Evolutionary conservation across 2,888 invertebrate genomes (phyloP), one percentile per base, ranked within the genome.

Genomic region (Mylabris sibirica): DNA sequence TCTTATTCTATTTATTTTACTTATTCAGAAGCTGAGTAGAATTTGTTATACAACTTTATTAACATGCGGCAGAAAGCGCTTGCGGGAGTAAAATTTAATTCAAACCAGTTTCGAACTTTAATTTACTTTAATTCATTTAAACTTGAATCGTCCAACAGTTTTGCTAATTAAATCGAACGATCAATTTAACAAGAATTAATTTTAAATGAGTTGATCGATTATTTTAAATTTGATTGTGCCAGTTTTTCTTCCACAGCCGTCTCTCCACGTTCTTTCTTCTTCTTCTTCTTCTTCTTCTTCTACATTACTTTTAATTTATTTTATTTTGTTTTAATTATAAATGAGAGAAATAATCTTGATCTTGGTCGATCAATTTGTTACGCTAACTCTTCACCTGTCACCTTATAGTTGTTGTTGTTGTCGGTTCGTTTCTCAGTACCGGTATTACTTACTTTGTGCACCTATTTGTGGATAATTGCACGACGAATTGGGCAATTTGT

Each of bases 11-110:
- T 57, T 24, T 57, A 57, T 57, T 57, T 57, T 57, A 57, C 24
- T 57, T 11, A 57, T 57, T 57, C 57, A 57, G 57, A 57, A 57
- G 57, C 57, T 57, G 57, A 57, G 57, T 57, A 57, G 17, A 57
- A 22, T 49, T 49, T 49, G 49, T 57, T 57, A 24, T 35, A 61
- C 61, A 61, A 34, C 61, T 60, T 60, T 60, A 60, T 60, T 38
- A 22, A 35, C 60, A 35, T 34, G 60, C 30, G 60, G 60, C 30
- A 38, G 35, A 26, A 35, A 61, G 20, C 38, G 61, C 61, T 61
- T 61, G 61, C 61, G 35, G 61, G 61, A 61, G 41, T 61, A 38
- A 38, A 61, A 61, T 61, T 61, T 38, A 61, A 61, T 61, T 61
- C 38, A 34, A 26, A 60, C 34, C 60, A 35, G 38, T 60, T 38